Conservation (phyloP, 2,113 vertebrate genomes). For the Heptranchias perlo region DNA sequence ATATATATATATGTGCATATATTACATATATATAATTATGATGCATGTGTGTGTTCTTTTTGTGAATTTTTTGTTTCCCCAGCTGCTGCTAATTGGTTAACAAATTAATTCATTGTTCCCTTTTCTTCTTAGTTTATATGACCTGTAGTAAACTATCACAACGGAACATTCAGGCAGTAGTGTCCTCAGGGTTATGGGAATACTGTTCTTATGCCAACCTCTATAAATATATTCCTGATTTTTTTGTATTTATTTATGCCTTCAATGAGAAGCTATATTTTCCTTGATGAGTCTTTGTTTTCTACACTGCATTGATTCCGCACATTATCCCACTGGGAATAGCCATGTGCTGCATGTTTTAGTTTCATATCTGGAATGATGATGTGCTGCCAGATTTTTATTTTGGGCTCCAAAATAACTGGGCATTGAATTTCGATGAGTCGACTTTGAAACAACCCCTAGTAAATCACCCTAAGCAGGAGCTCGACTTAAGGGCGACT, state of each 20-base stretch:
- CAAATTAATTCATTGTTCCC: not conserved
- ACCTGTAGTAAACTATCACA: not conserved
- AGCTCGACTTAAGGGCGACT: not conserved
- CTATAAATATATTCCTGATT: not conserved
- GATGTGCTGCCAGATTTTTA: slow-evolving; percentile 12
- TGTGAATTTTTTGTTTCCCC: not conserved
- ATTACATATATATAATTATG: too few relatives aligned
- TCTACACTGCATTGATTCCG: not conserved
- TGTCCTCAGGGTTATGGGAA: not conserved
- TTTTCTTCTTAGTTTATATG: not conserved
- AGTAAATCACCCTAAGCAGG: not conserved
- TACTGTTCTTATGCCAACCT: not conserved
- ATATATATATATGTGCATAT: too few relatives aligned
- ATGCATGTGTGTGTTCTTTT: not conserved
- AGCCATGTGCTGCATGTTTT: slow-evolving; percentile 23
- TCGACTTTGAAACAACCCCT: not conserved
- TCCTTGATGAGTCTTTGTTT: not conserved
- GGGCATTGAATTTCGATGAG: slow-evolving; percentile 32
- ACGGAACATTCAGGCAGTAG: not conserved
- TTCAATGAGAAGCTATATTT: slow-evolving; percentile 2
- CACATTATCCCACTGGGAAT: not conserved
- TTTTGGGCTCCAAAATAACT: slow-evolving; percentile 15
- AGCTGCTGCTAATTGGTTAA: not conserved
- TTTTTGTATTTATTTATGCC: slow-evolving; percentile 15
- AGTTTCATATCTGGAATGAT: slow-evolving; percentile 16